Conservation (phyloP, 1,140 invertebrate species). For the Penaeus chinensis region DNA sequence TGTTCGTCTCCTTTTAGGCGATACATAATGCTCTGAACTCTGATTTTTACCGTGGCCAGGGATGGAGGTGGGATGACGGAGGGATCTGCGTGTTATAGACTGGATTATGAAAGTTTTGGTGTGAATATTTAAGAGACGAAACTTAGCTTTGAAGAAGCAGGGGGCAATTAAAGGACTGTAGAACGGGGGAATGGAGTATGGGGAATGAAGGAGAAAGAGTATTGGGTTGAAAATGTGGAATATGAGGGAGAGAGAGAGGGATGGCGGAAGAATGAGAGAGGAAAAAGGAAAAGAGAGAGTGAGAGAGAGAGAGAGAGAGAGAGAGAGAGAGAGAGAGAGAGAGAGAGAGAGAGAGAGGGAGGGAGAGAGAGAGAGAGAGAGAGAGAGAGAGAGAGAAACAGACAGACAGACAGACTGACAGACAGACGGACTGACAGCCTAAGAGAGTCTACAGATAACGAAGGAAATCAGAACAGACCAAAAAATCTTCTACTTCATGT, state of each 20-base stretch:
- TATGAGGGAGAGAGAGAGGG: not conserved
- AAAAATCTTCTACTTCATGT: too few species aligned
- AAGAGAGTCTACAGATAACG: not conserved
- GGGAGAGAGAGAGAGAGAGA: constrained; percentile 26
- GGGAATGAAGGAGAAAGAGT: not conserved
- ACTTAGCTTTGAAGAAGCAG: too few species aligned
- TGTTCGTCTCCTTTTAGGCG: too few species aligned
- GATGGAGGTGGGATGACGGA: too few species aligned
- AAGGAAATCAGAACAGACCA: not conserved
- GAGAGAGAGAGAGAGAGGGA: constrained; percentile 23
- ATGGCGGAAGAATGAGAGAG: not conserved
- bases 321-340: not conserved
- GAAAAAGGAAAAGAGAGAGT: not conserved
- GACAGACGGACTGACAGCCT: not conserved
- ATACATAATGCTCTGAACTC: too few species aligned
- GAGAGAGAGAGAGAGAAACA: not conserved
- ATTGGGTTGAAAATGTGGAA: not conserved
- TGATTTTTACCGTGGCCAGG: too few species aligned
- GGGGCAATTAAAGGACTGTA: too few species aligned
- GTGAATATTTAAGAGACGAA: too few species aligned
- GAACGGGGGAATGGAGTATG: too few species aligned
- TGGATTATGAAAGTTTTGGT: too few species aligned
- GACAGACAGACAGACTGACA: not conserved
- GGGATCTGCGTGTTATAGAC: too few species aligned
- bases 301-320: too few species aligned